Evolutionary conservation across 2,113 vertebrate species (phyloP), one percentile per base, ranked within the genome.

Genomic region (Dicaeum eximium): DNA sequence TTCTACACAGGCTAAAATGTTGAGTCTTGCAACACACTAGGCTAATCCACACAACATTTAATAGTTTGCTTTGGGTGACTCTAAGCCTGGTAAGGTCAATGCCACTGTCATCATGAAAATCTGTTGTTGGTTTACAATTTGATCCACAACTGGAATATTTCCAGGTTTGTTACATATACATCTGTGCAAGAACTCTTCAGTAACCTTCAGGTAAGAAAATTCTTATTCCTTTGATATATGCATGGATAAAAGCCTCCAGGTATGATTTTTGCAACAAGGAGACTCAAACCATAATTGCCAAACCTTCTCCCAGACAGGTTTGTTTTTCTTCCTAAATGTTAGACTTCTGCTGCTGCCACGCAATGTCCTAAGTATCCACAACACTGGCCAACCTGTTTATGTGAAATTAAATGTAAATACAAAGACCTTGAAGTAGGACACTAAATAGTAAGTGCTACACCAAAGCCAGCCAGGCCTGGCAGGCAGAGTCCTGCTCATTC

Each of bases 361-460:
- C 54, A 53, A 74, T 0, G 15, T 13, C 64, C n/a, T 57, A 71
- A 56, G 60, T 11, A 79, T 50, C 89, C 74, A 42, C 75, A 58
- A 62, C 61, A 30, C 58, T 72, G 70, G 80, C 57, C 88, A n/a
- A 88, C 20, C 65, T 27, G 25, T 13, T 90, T 6, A 11, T 1
- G 77, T 69, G 75, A 79, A 56, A 93, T 84, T 80, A 38, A 91
- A 77, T 10, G 56, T 45, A 11, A 83, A 80, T 67, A 66, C 81
- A 35, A 37, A 90, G 84, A 87, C 70, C 66, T 73, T 65, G 42
- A 70, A 17, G 74, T 3, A 92, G 93, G 90, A 92, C 54, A 51
- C 91, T 90, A n/a, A 57, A 38, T 14, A 72, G n/a, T 27, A 56
- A 73, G 90, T 27, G 81, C 30, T 86, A 71, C 85, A 77, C 56